These are phyloP conservation scores for Bombus confusus DNA, from an alignment of 1,140 invertebrate species.

Conservation along the genomic window DNA sequence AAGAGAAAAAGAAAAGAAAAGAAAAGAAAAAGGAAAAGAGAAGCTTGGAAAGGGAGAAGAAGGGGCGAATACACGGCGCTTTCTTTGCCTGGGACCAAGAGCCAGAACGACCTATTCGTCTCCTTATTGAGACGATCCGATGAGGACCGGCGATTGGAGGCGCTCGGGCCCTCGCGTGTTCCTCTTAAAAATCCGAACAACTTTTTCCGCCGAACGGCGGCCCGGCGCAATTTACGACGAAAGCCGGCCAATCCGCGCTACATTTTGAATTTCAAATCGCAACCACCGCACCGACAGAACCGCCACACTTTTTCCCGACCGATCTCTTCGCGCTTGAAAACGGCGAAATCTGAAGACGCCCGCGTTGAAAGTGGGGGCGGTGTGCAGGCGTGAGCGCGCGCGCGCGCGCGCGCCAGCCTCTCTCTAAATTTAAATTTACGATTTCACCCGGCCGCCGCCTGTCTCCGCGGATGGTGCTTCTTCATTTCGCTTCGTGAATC, in stretches of 20 bases:
- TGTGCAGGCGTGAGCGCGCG: background rate
- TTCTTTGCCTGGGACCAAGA: slow-evolving; percentile 1
- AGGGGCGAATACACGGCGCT: slow-evolving; percentile 18
- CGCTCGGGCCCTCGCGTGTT: slow-evolving; percentile 16
- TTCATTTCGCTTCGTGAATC: slow-evolving; percentile 53
- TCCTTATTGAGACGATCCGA: slow-evolving; percentile 60
- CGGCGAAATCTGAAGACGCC: background rate
- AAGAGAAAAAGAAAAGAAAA: background rate
- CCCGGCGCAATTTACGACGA: slow-evolving; percentile 63
- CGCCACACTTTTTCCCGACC: too few species aligned
- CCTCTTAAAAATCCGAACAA: slow-evolving; percentile 57
- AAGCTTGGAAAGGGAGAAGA: background rate
- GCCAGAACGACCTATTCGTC: slow-evolving; percentile 17
- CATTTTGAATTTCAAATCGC: slow-evolving; percentile 71
- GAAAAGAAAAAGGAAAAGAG: background rate
- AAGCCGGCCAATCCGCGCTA: slow-evolving; percentile 61
- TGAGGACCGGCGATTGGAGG: slow-evolving; percentile 14
- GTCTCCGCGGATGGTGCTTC: slow-evolving; percentile 56
- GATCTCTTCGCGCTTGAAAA: background rate
- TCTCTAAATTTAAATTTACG: slow-evolving; percentile 75
- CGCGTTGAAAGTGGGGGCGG: background rate
- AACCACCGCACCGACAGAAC: background rate
- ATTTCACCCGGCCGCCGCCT: slow-evolving; percentile 56
- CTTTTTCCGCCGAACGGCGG: slow-evolving; percentile 58
- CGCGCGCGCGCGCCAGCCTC: slow-evolving; percentile 19